phyloP scores from a whole-genome alignment of 2,113 vertebrate species.

The Rhegmatorhina hoffmannsi region DNA sequence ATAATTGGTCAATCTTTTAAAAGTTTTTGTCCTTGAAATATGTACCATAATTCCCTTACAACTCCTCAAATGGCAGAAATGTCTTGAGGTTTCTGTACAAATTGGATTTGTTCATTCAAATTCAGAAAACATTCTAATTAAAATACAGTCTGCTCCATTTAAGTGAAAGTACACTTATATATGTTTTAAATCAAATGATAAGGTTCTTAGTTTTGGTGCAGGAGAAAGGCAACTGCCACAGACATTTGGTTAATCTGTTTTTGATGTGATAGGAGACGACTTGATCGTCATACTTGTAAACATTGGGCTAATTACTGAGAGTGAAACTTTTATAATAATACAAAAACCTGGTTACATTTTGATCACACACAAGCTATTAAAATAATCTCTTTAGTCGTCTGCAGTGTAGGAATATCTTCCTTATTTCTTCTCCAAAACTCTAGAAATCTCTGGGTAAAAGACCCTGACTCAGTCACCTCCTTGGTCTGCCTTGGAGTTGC shows the following conservation, averaged over 20 bases:
- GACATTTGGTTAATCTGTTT: background rate
- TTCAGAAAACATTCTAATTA: background rate
- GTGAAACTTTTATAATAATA: background rate
- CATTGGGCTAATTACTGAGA: background rate
- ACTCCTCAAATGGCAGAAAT: background rate
- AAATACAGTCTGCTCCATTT: background rate
- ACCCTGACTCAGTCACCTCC: background rate
- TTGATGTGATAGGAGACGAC: background rate
- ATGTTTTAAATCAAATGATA: background rate
- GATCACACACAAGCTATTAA: background rate
- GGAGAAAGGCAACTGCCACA: background rate
- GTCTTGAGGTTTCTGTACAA: background rate
- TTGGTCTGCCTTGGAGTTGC: background rate
- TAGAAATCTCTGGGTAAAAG: background rate
- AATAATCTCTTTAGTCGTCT: background rate
- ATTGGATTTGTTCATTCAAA: background rate
- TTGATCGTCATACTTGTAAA: background rate
- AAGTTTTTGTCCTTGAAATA: constrained; percentile 33
- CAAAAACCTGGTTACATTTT: background rate
- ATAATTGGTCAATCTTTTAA: constrained; percentile 13
- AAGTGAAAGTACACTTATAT: background rate
- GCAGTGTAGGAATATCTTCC: background rate
- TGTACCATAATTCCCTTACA: background rate
- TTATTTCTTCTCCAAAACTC: background rate
- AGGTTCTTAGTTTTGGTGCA: background rate